Conservation (phyloP, 2,888 invertebrate species). For the Chirona hameri region DNA sequence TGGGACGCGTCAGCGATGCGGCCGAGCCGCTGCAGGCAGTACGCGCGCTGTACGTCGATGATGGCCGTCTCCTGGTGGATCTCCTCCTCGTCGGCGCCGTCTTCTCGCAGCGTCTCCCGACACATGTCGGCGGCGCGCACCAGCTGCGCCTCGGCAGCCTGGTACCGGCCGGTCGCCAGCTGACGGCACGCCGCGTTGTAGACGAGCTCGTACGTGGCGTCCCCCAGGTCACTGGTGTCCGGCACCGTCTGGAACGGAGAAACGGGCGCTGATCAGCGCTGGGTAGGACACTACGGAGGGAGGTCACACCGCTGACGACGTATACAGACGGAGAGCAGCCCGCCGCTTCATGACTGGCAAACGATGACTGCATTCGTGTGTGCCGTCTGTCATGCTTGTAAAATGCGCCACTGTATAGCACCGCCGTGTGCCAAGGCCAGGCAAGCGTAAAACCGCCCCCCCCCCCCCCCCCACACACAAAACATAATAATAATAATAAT, state of each 20-base stretch:
- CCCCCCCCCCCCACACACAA: too few relatives aligned
- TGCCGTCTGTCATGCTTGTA: too few relatives aligned
- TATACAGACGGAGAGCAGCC: too few relatives aligned
- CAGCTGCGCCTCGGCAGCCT: constrained; percentile 72
- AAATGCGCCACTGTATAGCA: too few relatives aligned
- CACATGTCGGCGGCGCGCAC: constrained; percentile 79
- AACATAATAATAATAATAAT: too few relatives aligned
- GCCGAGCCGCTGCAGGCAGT: constrained; percentile 79
- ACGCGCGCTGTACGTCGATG: constrained; percentile 87
- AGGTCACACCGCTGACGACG: too few relatives aligned
- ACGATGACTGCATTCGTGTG: too few relatives aligned
- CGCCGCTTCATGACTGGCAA: too few relatives aligned
- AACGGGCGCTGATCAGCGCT: too few relatives aligned
- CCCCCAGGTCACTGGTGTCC: constrained; percentile 44
- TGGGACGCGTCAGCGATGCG: constrained; percentile 78
- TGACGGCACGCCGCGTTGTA: constrained; percentile 86
- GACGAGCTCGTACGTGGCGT: constrained; percentile 80
- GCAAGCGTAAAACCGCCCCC: too few relatives aligned
- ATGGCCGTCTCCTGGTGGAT: constrained; percentile 89
- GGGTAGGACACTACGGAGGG: too few relatives aligned
- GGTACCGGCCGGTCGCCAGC: constrained; percentile 63
- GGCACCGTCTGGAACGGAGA: background rate
- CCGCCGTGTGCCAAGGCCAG: too few relatives aligned
- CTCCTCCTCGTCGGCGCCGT: constrained; percentile 86
- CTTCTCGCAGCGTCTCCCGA: constrained; percentile 78